Evolutionary conservation across 2,113 vertebrate species (phyloP), one percentile per base, ranked within the genome.

Genomic region (Scartelaos histophorus): DNA sequence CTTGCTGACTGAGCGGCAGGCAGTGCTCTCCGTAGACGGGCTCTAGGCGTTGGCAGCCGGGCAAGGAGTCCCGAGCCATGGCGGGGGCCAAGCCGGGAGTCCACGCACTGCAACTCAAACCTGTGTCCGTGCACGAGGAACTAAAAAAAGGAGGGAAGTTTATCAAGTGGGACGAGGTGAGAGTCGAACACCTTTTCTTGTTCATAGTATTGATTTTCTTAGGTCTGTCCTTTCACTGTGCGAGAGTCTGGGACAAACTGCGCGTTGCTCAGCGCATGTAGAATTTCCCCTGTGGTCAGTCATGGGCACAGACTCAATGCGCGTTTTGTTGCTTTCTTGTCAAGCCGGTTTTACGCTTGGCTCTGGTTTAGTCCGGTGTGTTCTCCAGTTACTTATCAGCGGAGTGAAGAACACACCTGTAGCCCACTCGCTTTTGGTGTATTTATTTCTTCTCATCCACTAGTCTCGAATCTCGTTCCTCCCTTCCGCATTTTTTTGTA

Each of bases 111-210:
- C 95, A 96, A 84, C 94, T 97, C 84, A 96, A 96, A 88, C 95
- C 95, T 71, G 92, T 95, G 85, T 90, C 81, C 54, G 95, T 97
- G 61, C 94, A 92, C 62, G 94, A 96, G 45, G 87, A 68, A 22
- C 91, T 97, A 56, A 92, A 93, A 77, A 91, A 87, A 46, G 96
- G 96, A 49, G 95, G 94, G 80, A 97, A 97, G 78, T 97, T 97
- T 90, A 91, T 96, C 92, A 96, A 96, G 85, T 97, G 96, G 96
- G 96, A 97, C 85, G 96, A 96, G 95, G 96, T 96, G 86, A 93
- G 92, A 54, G 16, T 7, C 34, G 35, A 17, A 25, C 25, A 34
- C 78, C 61, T 69, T 11, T 34, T 65, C 3, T 49, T 0, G 22
- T 57, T 61, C 58, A 2, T 22, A 3, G 51, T 7, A 16, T 7